Evolutionary conservation across 1,140 invertebrate species (phyloP), one percentile per base, ranked within the genome.

Genomic region (Pseudomyrmex sp.): DNA sequence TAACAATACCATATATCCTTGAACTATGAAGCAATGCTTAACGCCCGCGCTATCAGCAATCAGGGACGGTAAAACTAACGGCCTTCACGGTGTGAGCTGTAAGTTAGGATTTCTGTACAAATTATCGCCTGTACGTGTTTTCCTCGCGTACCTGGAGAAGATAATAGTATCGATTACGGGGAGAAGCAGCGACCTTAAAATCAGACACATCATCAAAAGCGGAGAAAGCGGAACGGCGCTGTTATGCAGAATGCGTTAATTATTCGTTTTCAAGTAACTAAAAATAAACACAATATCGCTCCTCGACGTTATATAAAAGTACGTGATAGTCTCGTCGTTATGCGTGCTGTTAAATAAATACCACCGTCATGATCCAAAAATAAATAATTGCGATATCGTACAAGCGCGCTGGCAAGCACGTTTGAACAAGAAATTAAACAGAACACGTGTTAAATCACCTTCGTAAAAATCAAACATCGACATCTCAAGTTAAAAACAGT

Each of bases 101-200:
- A 46, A 77, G 50, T 77, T 77, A 44, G 26, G 35, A 69, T 46
- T 56, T 69, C 75, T 56, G 35, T 77, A 56, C 35, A 77, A 35
- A 77, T 77, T 77, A 77, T 77, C 63, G 63, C 50, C 15, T 68
- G 35, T 35, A 56, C 75, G 50, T 58, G 63, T 77, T 77, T 35
- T 58, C 35, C 66, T 59, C 76, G 54, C 44, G 12, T 48, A 70
- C 44, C 18, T 13, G n/a, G 18, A 3, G 54, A 70, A 72, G 66
- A 80, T 80, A 80, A 80, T 72, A 80, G 54, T 72, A 80, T 70
- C 66, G 76, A 80, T 80, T 61, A 80, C 15, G 65, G 58, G 20
- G 54, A 20, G n/a, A 80, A 80, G 23, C 56, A n/a, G 44, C 56
- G 76, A 80, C 76, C 76, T 80, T 80, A 80, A 80, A 77, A 61